A percentile compares a stretch with the other conserved stretches of the same genome.
Conservation (phyloP, 2,113 vertebrate species). For the Parotia lawesii region DNA sequence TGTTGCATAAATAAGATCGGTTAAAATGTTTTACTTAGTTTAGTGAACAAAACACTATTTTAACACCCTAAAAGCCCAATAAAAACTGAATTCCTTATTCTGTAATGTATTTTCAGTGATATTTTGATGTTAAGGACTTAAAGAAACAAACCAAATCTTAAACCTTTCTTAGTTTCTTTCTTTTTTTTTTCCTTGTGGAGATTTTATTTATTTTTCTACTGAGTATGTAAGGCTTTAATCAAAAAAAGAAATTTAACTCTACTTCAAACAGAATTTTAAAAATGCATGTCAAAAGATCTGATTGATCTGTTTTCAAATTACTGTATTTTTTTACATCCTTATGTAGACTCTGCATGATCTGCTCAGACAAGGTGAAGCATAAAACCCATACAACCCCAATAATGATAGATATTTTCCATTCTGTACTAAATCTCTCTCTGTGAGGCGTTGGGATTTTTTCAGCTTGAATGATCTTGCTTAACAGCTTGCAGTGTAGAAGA, state of each 20-base stretch:
- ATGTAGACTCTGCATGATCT: neutral
- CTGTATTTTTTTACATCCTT: neutral
- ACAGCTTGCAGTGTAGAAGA: neutral
- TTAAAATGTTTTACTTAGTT: neutral
- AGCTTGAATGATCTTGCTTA: neutral
- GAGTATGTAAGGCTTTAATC: neutral
- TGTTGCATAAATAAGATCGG: accelerated
- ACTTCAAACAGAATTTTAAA: conserved; percentile 17
- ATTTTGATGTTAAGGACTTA: neutral
- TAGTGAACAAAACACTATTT: neutral
- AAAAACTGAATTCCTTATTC: neutral
- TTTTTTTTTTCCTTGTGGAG: neutral
- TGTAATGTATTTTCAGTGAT: neutral
- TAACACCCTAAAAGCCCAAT: neutral
- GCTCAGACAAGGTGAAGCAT: neutral
- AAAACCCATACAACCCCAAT: neutral
- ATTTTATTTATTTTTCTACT: neutral
- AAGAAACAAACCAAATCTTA: neutral
- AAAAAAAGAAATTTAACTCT: neutral
- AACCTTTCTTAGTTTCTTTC: neutral
- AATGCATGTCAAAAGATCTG: neutral
- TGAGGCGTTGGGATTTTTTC: neutral
- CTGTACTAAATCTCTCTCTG: neutral
- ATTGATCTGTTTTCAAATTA: conserved; percentile 9
- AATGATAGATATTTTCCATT: neutral